A percentile compares a stretch with the other conserved stretches of the same genome.
Conservation (phyloP, 64 coral and sea anemone genomes). For the Montipora capricornis region DNA sequence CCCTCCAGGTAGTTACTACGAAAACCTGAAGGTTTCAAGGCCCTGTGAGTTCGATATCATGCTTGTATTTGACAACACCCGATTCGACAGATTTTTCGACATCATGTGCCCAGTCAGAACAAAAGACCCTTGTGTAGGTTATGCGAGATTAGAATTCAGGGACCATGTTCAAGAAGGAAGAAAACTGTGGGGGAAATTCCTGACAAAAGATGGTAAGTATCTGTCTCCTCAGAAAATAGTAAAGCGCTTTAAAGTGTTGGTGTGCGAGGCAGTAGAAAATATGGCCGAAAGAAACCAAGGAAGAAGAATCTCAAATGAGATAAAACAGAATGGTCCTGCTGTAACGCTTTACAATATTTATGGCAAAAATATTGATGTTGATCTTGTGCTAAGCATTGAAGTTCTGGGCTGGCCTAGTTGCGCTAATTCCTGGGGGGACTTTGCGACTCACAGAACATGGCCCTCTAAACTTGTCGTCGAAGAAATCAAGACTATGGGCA, state of each 20-base stretch:
- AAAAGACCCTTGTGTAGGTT: neutral
- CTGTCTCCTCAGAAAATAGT: constrained; percentile 55
- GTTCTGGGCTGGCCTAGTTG: constrained; percentile 35
- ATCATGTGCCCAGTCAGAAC: neutral
- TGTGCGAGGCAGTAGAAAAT: neutral
- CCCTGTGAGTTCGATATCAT: constrained; percentile 10
- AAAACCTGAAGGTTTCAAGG: neutral
- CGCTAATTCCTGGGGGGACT: constrained; percentile 35
- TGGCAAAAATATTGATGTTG: constrained; percentile 33
- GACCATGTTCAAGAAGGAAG: neutral
- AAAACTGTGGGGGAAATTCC: neutral
- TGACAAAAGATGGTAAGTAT: constrained; percentile 47
- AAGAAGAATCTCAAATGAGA: neutral
- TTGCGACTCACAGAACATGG: constrained; percentile 28
- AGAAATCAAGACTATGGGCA: constrained; percentile 9
- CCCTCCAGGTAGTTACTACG: constrained; percentile 21
- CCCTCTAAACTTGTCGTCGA: constrained; percentile 5
- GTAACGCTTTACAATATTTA: constrained; percentile 49
- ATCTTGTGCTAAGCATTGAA: constrained; percentile 59
- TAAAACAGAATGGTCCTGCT: constrained; percentile 46
- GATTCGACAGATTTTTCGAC: neutral
- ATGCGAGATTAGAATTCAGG: neutral
- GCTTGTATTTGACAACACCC: neutral
- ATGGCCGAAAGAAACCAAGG: neutral
- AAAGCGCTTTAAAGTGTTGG: constrained; percentile 8